Evolutionary conservation across 2,797 vertebrate genomes (phyloP).

Genomic region (Thunnus albacares): DNA sequence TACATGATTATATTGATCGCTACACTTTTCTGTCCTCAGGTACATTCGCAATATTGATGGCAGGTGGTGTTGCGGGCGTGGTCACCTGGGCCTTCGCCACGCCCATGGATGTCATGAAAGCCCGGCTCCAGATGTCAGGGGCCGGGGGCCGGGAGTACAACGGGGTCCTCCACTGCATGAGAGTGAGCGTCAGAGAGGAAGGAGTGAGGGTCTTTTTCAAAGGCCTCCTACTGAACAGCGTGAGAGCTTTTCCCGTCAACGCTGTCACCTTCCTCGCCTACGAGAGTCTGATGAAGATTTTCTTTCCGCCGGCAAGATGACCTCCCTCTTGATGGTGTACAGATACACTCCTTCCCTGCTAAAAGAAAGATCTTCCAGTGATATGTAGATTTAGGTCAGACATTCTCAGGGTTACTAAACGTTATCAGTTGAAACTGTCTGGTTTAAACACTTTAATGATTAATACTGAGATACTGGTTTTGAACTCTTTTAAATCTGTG

Average conservation of each 20-base stretch:
- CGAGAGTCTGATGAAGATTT: conserved; percentile 82
- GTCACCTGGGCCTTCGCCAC: conserved; percentile 88
- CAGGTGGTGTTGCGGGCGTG: conserved; percentile 88
- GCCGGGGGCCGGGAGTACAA: conserved; percentile 78
- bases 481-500: not conserved
- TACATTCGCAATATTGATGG: conserved; percentile 82
- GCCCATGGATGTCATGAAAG: conserved; percentile 91
- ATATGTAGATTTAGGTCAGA: not conserved
- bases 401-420: not conserved
- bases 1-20: not conserved
- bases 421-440: not conserved
- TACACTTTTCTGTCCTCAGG: conserved; percentile 40
- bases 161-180: conserved; percentile 88
- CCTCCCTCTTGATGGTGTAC: not conserved
- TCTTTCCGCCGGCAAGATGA: conserved; percentile 56
- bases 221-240: conserved; percentile 88
- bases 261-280: conserved; percentile 90
- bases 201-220: conserved; percentile 87
- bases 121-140: conserved; percentile 90
- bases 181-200: conserved; percentile 84
- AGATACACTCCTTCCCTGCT: not conserved
- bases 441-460: not conserved
- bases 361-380: too few relatives aligned
- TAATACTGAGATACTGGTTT: not conserved
- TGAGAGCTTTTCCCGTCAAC: conserved; percentile 91